These are phyloP conservation scores for Salvelinus alpinus DNA, from an alignment of 2,113 vertebrate species.

Conservation along the genomic window DNA sequence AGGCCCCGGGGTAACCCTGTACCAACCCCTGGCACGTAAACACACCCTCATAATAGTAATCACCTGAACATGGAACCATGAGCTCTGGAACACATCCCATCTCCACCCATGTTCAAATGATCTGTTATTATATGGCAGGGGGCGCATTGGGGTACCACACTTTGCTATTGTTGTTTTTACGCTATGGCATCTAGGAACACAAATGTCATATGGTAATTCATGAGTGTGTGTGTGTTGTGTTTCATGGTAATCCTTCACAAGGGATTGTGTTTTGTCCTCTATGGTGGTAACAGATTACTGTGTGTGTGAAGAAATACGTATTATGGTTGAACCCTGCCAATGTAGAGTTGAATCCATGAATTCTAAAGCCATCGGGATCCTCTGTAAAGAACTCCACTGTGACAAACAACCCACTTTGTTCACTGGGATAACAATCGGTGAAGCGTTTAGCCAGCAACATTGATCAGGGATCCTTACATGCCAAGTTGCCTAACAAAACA, in stretches of 20 bases:
- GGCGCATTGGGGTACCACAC: background rate
- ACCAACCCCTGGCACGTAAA: slow-evolving; percentile 42
- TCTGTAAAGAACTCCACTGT: background rate
- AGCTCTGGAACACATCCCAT: slow-evolving; percentile 51
- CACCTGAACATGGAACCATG: slow-evolving; percentile 36
- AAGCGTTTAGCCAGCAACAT: slow-evolving; percentile 21
- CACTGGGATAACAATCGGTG: background rate
- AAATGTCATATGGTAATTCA: background rate
- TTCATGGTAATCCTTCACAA: slow-evolving; percentile 1
- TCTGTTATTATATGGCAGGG: slow-evolving; percentile 51
- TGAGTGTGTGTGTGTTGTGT: background rate
- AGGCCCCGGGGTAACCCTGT: slow-evolving; percentile 32
- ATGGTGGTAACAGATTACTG: no score
- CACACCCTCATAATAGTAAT: slow-evolving; percentile 55
- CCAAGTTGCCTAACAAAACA: slow-evolving; percentile 16
- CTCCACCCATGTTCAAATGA: slow-evolving; percentile 60
- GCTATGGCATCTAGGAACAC: background rate
- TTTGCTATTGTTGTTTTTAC: background rate
- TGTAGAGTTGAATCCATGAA: background rate
- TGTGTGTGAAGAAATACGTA: background rate
- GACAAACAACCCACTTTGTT: slow-evolving; percentile 33
- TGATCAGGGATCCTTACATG: slow-evolving; percentile 11
- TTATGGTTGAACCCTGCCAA: background rate
- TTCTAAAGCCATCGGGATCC: background rate
- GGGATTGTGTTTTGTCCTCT: background rate